Evolutionary conservation across 2,888 invertebrate species (phyloP).

Genomic region (Deilephila elpenor): DNA sequence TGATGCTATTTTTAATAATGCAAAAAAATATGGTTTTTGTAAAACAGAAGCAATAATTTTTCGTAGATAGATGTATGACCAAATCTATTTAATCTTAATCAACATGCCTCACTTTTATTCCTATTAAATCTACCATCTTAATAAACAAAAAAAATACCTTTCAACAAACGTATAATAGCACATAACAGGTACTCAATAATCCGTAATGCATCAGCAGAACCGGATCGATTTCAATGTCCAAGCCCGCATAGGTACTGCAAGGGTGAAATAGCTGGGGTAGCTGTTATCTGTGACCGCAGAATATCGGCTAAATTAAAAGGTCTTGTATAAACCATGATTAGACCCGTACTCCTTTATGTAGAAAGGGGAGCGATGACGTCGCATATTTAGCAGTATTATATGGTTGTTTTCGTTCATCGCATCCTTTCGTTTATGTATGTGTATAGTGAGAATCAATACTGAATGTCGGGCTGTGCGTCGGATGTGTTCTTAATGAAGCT

Average conservation of each 20-base stretch:
- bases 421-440: not conserved
- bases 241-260: constrained; percentile 23
- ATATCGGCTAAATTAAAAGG: constrained; percentile 25
- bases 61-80: no score
- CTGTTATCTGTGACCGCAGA: constrained; percentile 23
- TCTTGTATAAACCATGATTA: constrained; percentile 27
- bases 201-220: constrained; percentile 17
- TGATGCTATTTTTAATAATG: no score
- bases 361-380: constrained; percentile 15
- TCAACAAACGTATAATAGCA: not conserved
- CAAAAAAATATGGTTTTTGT: no score
- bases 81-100: no score
- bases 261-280: constrained; percentile 13
- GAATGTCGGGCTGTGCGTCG: not conserved
- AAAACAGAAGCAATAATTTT: no score
- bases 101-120: no score
- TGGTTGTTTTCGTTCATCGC: not conserved
- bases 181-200: constrained; percentile 21
- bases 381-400: constrained; percentile 15
- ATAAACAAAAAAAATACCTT: not conserved
- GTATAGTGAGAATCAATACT: not conserved
- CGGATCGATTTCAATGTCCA: constrained; percentile 8
- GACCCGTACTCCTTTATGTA: constrained; percentile 23
- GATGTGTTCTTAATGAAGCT: not conserved
- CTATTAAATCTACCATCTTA: no score